phyloP scores from a whole-genome alignment of 2,113 vertebrate species.

The Phoxinus phoxinus region DNA sequence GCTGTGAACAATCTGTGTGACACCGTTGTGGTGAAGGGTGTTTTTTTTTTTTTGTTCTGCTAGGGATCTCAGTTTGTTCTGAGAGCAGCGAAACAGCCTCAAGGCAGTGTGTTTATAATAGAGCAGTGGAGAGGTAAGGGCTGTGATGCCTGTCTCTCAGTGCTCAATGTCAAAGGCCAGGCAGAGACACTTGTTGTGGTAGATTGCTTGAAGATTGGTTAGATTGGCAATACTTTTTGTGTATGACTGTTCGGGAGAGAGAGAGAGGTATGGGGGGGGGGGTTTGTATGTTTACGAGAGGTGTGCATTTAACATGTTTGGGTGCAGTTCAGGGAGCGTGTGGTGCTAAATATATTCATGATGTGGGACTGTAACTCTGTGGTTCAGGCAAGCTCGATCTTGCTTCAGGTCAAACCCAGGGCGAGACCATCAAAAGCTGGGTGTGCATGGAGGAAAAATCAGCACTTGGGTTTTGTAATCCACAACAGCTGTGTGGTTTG shows the following conservation, averaged over 20 bases:
- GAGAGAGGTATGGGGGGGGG: too few relatives aligned
- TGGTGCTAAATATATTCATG: conserved; percentile 21
- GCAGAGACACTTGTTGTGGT: conserved; percentile 23
- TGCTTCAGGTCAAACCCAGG: conserved; percentile 60
- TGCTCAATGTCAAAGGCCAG: conserved; percentile 28
- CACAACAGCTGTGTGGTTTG: conserved; percentile 68
- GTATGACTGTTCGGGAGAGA: conserved; percentile 11
- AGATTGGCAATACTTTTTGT: conserved; percentile 19
- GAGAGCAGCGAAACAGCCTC: conserved; percentile 25
- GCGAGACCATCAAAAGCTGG: conserved; percentile 63
- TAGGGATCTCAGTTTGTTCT: conserved; percentile 45
- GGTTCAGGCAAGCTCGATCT: conserved; percentile 15
- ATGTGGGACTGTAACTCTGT: background rate
- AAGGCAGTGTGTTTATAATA: conserved; percentile 43
- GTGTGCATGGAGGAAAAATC: conserved; percentile 58
- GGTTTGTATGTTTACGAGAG: background rate
- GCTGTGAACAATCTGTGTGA: conserved; percentile 24
- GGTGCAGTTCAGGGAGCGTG: background rate
- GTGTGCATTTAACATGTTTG: conserved; percentile 3
- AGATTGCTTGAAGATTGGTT: conserved; percentile 39
- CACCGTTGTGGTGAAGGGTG: conserved; percentile 35
- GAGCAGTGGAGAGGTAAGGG: background rate
- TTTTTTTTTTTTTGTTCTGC: conserved; percentile 25
- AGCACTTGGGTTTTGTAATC: conserved; percentile 67
- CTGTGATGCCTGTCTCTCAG: conserved; percentile 17